Evolutionary conservation across 2,113 vertebrate genomes (phyloP).

Genomic region (Ammodytes dubius): DNA sequence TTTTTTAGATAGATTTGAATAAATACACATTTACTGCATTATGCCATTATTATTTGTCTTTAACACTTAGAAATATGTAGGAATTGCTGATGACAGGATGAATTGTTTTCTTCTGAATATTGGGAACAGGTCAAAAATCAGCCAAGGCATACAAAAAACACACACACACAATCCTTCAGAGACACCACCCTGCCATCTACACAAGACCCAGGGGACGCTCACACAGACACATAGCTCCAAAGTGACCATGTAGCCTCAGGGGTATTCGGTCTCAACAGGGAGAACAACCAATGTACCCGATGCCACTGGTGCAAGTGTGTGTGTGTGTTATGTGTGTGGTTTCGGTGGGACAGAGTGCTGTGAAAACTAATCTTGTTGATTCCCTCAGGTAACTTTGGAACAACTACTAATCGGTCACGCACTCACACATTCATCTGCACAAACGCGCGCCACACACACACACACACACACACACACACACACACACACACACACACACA

Average conservation of each 20-base stretch:
- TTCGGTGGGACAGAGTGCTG: slow-evolving; percentile 35
- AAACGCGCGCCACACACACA: too few relatives aligned
- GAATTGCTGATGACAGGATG: slow-evolving; percentile 1
- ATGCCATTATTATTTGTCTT: slow-evolving; percentile 13
- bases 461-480: slow-evolving; percentile 6
- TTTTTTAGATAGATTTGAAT: slow-evolving; percentile 37
- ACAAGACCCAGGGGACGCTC: slow-evolving; percentile 15
- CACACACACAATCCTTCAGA: neutral
- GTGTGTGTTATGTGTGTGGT: neutral
- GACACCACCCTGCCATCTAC: neutral
- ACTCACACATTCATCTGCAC: slow-evolving; percentile 13
- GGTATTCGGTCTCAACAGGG: slow-evolving; percentile 53
- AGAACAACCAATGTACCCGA: slow-evolving; percentile 57
- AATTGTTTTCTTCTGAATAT: slow-evolving; percentile 11
- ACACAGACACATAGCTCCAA: slow-evolving; percentile 30
- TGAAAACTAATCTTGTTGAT: slow-evolving; percentile 62
- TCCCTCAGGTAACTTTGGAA: slow-evolving; percentile 66
- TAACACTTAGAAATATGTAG: slow-evolving; percentile 1
- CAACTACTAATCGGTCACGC: slow-evolving; percentile 52
- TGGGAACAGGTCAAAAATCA: neutral
- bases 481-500: slow-evolving; percentile 2
- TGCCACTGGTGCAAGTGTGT: slow-evolving; percentile 36
- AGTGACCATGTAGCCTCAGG: slow-evolving; percentile 56
- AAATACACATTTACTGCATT: slow-evolving; percentile 2
- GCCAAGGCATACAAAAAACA: neutral